Base-by-base conservation (phyloP, 2,113 vertebrate species). In the Nematolebias whitei region DNA sequence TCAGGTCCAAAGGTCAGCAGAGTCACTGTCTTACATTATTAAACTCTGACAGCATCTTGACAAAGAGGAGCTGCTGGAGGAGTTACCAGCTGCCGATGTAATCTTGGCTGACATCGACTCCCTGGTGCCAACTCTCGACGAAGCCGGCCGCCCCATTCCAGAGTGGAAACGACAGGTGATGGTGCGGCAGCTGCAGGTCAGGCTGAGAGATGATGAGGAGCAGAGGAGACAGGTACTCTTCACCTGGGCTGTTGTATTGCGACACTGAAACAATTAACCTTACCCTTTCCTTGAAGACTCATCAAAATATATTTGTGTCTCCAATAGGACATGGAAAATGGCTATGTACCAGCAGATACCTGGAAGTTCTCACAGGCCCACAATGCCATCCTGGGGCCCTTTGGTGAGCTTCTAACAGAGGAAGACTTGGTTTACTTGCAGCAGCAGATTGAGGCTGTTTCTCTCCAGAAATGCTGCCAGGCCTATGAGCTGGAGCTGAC, bases 91-190 rank as follows among this genome's bases (percentile, higher is more conserved):
- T 12, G 71, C 89, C 0, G 79, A 90, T 11, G 63, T 81, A 19
- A 91, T 90, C 63, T 49, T 91, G 0, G 78, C 90, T 0, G 97
- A 98, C 66, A 89, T 92, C 0, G 96, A 98, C 14, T 91, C 91
- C 13, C 81, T 98, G 78, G 95, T 98, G 72, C 96, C 97, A 65
- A 98, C 95, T 6, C 89, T 92, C 5, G 96, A 99, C 1, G 95
- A 96, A 68, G 66, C 55, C 0, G 96, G 96, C 15, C 87, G 22
- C 9, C 91, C 92, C 15, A 97, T 99, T 22, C 94, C 96, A 0
- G 97, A 99, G 86, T 98, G 97, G 97, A 99, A 98, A 85, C 93
- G 96, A 45, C 97, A 99, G 75, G 96, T 98, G 87, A 98, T 99
- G 95, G 95, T 98, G 64, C 92, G 93, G 7, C 93, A 94, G 87